phyloP scores from a whole-genome alignment of 2,888 invertebrate genomes.

The Phorcus lineatus region DNA sequence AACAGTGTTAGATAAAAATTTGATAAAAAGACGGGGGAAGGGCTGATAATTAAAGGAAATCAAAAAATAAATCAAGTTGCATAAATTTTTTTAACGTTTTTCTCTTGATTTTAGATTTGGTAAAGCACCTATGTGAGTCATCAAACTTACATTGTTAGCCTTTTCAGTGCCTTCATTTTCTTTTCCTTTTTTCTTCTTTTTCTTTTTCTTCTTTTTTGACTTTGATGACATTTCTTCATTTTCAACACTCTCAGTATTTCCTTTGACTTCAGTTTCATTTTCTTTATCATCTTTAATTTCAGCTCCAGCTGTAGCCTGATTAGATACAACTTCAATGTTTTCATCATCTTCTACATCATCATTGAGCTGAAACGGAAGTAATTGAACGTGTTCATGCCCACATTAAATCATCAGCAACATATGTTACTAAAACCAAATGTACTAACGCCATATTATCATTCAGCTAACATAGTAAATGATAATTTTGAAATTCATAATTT shows the following conservation, averaged over 20 bases:
- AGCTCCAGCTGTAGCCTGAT: slow-evolving; percentile 30
- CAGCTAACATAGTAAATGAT: too few species aligned
- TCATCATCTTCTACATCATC: slow-evolving; percentile 35
- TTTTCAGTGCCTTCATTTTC: slow-evolving; percentile 26
- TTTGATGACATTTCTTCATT: background rate
- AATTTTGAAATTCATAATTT: too few species aligned
- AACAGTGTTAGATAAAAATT: too few species aligned
- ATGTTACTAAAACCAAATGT: too few species aligned
- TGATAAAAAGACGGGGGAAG: too few species aligned
- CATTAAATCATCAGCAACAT: too few species aligned
- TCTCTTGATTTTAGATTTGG: too few species aligned
- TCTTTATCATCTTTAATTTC: slow-evolving; percentile 29
- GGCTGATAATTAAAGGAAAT: too few species aligned
- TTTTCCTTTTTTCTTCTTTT: slow-evolving; percentile 55
- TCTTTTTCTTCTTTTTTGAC: slow-evolving; percentile 57
- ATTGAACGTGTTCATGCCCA: background rate
- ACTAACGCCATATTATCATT: too few species aligned
- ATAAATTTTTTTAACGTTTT: background rate
- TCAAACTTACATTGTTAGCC: slow-evolving; percentile 7
- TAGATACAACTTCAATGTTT: background rate
- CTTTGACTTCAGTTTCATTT: slow-evolving; percentile 28
- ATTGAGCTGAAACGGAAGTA: background rate
- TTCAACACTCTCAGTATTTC: background rate
- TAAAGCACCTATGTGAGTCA: background rate
- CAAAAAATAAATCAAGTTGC: background rate